phyloP scores from a whole-genome alignment of 2,113 vertebrate genomes.

The Cryptomyrus ogoouensis region DNA sequence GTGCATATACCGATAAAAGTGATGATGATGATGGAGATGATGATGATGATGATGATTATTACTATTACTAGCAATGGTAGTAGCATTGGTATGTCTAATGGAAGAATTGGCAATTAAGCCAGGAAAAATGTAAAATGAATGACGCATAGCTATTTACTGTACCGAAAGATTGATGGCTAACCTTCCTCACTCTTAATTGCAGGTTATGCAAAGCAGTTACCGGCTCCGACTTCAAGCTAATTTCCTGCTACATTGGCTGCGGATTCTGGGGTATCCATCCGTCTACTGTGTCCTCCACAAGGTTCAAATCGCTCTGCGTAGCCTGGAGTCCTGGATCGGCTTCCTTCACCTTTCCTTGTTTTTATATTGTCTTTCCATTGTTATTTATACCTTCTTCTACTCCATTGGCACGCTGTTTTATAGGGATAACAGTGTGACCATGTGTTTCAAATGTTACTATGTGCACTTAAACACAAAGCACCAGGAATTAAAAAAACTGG shows the following conservation, averaged over 20 bases:
- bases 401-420: not conserved
- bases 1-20: not conserved
- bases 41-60: not conserved
- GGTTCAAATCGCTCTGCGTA: not conserved
- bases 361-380: not conserved
- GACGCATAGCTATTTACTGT: not conserved
- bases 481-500: not conserved
- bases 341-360: not conserved
- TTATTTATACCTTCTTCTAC: not conserved
- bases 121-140: conserved; percentile 12
- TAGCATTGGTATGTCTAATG: not conserved
- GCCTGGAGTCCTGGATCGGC: not conserved
- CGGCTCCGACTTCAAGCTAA: not conserved
- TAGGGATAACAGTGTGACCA: not conserved
- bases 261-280: not conserved
- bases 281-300: not conserved
- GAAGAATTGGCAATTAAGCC: not conserved
- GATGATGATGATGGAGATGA: not conserved
- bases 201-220: not conserved
- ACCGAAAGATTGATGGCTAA: not conserved
- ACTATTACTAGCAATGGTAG: not conserved
- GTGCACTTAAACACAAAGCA: not conserved
- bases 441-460: not conserved
- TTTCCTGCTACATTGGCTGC: not conserved
- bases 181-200: not conserved